Evolutionary conservation across 2,888 invertebrate genomes (phyloP), one percentile per base, ranked within the genome.

Genomic region (Drosophila kambysellisi): DNA sequence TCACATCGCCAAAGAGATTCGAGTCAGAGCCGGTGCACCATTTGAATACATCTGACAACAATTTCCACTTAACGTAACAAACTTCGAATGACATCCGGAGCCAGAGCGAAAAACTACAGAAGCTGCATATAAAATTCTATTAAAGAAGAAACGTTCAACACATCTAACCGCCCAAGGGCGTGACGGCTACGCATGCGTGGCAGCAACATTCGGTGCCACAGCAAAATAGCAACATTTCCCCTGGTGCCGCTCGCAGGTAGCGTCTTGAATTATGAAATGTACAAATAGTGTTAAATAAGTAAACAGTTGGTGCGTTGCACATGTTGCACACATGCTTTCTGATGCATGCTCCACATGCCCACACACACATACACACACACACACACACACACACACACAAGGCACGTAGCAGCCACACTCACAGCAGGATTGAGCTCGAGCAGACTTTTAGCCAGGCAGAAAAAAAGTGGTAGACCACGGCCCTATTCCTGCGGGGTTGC

Each of bases 201-300:
- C 78, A 60, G 67, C 54, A 56, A 66, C 51, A 56, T 30, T 48
- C 64, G 25, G 52, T 32, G 66, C 52, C 54, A 48, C 60, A 59
- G 29, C 9, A 41, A 52, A 52, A 32, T 29, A 66, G 67, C 48
- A 39, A 29, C 1, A 29, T n/a, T n/a, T 29, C 30, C 56, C n/a
- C 37, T 52, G 59, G 41, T 70, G 62, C 53, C 54, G 52, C 59
- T 56, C 17, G 41, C 61, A 57, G 62, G 37, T 59, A 20, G 51
- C 70, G 30, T 63, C 70, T 76, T 73, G 76, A 69, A 72, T 86
- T 90, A 79, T 89, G 81, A 83, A 88, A 88, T 87, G 82, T 81
- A 75, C 83, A 88, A 86, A 83, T 81, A 78, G 79, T 87, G 79
- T 86, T 88, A 77, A 90, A 90, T 88, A 88, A 88, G 65, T 89